Base-by-base conservation (phyloP, 2,113 vertebrate species). In the Platichthys stellatus region DNA sequence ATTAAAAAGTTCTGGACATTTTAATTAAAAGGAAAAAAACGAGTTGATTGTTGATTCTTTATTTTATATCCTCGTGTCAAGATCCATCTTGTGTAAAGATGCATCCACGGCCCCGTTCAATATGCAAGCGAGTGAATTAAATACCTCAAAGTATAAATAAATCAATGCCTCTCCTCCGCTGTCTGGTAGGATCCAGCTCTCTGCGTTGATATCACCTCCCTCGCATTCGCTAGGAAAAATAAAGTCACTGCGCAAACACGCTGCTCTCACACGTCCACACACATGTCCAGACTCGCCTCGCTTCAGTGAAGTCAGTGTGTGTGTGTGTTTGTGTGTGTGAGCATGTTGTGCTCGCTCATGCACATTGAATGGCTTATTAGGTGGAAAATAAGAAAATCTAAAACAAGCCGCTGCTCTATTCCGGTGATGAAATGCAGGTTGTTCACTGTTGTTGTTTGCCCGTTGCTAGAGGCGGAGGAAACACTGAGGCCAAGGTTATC, bases 401-500 rank as follows among this genome's bases (percentile, higher is more conserved):
- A 80, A 65, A 72, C 65, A 88, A 76, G 43, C 49, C 1, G 1
- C 13, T 4, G 2, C 75, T 76, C 63, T 69, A 3, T 59, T 76
- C 40, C 53, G 63, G 64, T 20, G 61, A 6, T 64, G 59, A 83
- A 89, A 75, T 5, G 10, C 58, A 74, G 21, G 15, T 66, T 26
- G 54, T 80, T 90, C 76, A 80, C 61, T 43, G 68, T 82, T 81
- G 80, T 85, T 87, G 61, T 88, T 72, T 87, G 72, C 84, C 72
- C 31, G 28, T 82, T 63, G 73, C 68, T 69, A 47, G 17, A 70
- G 67, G 60, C 38, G 57, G 72, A 53, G 69, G 74, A 63, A 77
- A 66, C 14, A 57, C 47, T 13, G 53, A 87, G 72, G 59, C 70
- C 77, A 87, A 90, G 81, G 90, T 92, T 90, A 92, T 89, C 82